phyloP scores from a whole-genome alignment of 64 coral and sea anemone genomes.

The Astreopora myriophthalma region DNA sequence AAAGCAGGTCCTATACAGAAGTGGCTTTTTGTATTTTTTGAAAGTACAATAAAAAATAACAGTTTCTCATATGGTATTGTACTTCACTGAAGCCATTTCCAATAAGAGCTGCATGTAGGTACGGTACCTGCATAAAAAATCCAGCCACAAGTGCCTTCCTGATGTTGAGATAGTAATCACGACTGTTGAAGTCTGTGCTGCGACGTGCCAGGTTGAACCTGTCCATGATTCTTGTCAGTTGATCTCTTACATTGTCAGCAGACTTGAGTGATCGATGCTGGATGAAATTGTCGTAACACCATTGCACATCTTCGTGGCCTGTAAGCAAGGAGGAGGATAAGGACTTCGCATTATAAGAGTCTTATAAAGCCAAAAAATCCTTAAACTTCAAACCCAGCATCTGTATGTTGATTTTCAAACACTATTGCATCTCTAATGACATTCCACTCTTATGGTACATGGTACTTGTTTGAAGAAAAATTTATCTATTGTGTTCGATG shows the following conservation, averaged over 20 bases:
- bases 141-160: slow-evolving; percentile 95
- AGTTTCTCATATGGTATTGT: too few relatives aligned
- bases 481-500: too few relatives aligned
- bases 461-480: too few relatives aligned
- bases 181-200: slow-evolving; percentile 98
- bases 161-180: slow-evolving; percentile 98
- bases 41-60: too few relatives aligned
- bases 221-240: slow-evolving; percentile 96
- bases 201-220: slow-evolving; percentile 89
- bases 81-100: slow-evolving; percentile 9
- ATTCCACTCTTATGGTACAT: too few relatives aligned
- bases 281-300: slow-evolving; percentile 99
- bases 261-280: slow-evolving; percentile 96
- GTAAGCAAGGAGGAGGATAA: not conserved
- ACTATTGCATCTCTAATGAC: too few relatives aligned
- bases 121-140: slow-evolving; percentile 99
- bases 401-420: too few relatives aligned
- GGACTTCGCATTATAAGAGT: too few relatives aligned
- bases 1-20: too few relatives aligned
- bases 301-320: slow-evolving; percentile 97
- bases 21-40: not conserved
- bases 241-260: slow-evolving; percentile 90
- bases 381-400: too few relatives aligned
- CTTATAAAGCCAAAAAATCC: too few relatives aligned
- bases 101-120: not conserved